Evolutionary conservation across 2,888 invertebrate species (phyloP).

Genomic region (Rhagonycha lutea): DNA sequence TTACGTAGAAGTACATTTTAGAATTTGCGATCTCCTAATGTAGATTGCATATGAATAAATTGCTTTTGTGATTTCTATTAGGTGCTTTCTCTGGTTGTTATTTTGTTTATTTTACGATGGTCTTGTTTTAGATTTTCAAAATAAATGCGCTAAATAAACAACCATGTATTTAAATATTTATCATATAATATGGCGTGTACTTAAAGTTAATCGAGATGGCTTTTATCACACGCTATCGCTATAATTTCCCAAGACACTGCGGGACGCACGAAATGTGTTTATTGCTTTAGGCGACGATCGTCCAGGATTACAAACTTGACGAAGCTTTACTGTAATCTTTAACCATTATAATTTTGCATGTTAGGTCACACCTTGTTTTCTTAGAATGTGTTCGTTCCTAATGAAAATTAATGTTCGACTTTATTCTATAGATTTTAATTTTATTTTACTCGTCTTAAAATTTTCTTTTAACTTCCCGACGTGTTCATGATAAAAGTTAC

Average conservation of each 20-base stretch:
- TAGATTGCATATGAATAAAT: conserved; percentile 32
- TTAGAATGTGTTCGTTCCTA: conserved; percentile 21
- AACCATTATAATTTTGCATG: conserved; percentile 27
- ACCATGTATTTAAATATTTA: background rate
- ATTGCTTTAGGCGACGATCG: conserved; percentile 27
- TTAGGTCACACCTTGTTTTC: conserved; percentile 25
- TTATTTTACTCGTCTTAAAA: conserved; percentile 2
- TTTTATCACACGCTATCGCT: conserved; percentile 28
- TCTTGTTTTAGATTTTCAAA: background rate
- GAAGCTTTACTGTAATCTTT: conserved; percentile 26
- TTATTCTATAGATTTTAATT: conserved; percentile 20
- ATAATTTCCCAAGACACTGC: conserved; percentile 28
- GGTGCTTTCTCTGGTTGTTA: background rate
- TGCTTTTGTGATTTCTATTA: conserved; percentile 15
- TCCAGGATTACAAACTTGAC: conserved; percentile 28
- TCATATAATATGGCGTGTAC: conserved; percentile 13
- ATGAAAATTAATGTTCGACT: conserved; percentile 19
- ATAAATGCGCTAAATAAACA: background rate
- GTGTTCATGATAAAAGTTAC: conserved; percentile 29
- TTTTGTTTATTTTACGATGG: background rate
- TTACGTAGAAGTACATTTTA: conserved; percentile 17
- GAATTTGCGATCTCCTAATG: conserved; percentile 21
- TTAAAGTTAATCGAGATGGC: conserved; percentile 21
- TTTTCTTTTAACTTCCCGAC: conserved; percentile 22
- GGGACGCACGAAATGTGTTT: conserved; percentile 26